Evolutionary conservation across 2,113 vertebrate genomes (phyloP), one percentile per base, ranked within the genome.

Genomic region (Heptranchias perlo): DNA sequence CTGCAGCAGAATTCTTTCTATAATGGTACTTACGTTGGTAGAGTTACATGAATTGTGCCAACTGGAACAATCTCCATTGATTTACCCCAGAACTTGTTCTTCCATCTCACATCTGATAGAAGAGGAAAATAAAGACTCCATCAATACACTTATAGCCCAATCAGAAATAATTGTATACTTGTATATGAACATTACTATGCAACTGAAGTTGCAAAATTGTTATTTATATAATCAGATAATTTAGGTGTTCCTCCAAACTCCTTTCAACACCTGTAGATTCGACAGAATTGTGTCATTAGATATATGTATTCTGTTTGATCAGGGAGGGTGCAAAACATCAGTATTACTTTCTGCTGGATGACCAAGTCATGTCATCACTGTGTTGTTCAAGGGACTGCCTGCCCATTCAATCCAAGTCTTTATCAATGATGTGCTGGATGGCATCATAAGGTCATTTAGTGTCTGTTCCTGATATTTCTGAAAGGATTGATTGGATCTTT

Each of bases 71-170:
- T 99, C 97, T 99, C 99, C 98, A 99, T 99, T 69, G 99, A 99
- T 97, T 99, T 99, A 0, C 99, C 99, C 99, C 99, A 99, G 97
- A 99, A 99, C 97, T 99, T 99, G 97, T 99, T 99, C 98, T 99
- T 99, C 98, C 99, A 99, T 97, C 99, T 98, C 96, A 99, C 97
- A 96, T 99, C 99, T 99, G 97, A 97, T 98, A 97, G 21, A 96
- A 87, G n/a, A 44, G 52, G 16, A 62, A 62, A 62, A 67, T 96
- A 54, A 18, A 21, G 8, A 89, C 21, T 96, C 64, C 61, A 65
- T 65, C 49, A 94, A 21, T 95, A 91, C 28, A 52, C 28, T 49
- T 52, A 0, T 5, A 49, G 14, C 13, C 52, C 25, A 5, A 95
- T 69, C 62, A 95, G 52, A 89, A 95, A 95, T 35, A 31, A 49